These are phyloP conservation scores for Theocolax elegans DNA, from an alignment of 1,140 invertebrate genomes.

Conservation along the genomic window DNA sequence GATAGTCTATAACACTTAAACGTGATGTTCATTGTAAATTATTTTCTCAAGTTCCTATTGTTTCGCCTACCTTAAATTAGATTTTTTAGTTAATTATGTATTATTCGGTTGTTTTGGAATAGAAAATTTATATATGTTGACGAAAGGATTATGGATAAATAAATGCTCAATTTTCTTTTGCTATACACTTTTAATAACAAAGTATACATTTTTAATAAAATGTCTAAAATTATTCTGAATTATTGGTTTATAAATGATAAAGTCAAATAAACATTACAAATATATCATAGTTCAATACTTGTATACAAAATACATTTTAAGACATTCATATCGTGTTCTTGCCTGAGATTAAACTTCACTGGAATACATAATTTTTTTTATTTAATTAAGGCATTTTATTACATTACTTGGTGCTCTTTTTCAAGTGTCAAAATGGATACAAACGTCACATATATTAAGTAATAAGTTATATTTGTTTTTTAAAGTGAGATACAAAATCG, in stretches of 20 bases:
- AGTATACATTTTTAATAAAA: conserved; percentile 28
- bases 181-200: conserved; percentile 31
- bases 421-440: too few species aligned
- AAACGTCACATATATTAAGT: too few species aligned
- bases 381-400: not conserved
- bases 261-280: conserved; percentile 30
- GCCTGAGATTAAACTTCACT: not conserved
- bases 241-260: conserved; percentile 13
- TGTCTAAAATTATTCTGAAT: conserved; percentile 18
- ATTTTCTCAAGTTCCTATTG: conserved; percentile 20
- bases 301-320: conserved; percentile 18
- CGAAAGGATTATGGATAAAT: conserved; percentile 12
- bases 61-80: conserved; percentile 6
- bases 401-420: too few species aligned
- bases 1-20: conserved; percentile 10
- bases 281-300: conserved; percentile 22
- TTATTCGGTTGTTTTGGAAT: not conserved
- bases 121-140: conserved; percentile 8
- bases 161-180: conserved; percentile 3
- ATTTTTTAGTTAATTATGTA: not conserved
- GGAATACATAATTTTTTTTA: conserved; percentile 9
- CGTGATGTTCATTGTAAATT: conserved; percentile 13
- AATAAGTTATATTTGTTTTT: not conserved
- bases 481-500: not conserved
- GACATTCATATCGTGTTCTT: not conserved